phyloP scores from a whole-genome alignment of 92 coral and sea anemone genomes.

The Epizoanthus illoricatus region DNA sequence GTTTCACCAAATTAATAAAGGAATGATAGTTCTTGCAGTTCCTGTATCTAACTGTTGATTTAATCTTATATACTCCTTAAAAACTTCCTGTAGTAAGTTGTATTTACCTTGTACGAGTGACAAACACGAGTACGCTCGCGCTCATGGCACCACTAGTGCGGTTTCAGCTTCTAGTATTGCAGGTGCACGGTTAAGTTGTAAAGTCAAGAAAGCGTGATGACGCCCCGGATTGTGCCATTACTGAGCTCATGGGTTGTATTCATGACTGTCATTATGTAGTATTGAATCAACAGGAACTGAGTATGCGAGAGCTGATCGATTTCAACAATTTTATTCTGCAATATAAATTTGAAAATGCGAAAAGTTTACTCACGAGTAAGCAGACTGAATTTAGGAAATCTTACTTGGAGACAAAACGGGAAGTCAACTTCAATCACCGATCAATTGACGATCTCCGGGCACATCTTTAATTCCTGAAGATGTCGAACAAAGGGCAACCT shows the following conservation, averaged over 20 bases:
- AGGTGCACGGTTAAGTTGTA: too few species aligned
- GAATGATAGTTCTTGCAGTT: not conserved
- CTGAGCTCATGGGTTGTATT: not conserved
- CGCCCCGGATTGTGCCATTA: too few species aligned
- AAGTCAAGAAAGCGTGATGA: too few species aligned
- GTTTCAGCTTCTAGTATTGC: too few species aligned
- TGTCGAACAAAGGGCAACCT: not conserved
- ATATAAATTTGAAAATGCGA: not conserved
- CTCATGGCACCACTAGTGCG: too few species aligned
- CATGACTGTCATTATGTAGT: too few species aligned
- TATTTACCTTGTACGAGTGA: too few species aligned
- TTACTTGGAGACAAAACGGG: not conserved
- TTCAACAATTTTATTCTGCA: not conserved
- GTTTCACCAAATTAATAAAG: not conserved
- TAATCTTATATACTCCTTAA: too few species aligned
- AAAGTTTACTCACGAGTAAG: not conserved
- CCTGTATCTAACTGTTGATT: too few species aligned
- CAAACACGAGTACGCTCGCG: too few species aligned
- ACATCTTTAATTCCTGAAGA: slow-evolving; percentile 1
- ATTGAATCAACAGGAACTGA: too few species aligned
- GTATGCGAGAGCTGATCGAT: not conserved
- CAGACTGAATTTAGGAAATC: not conserved
- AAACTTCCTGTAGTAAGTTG: too few species aligned
- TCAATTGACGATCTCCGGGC: not conserved
- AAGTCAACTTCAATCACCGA: not conserved